Conservation (phyloP, 2,797 vertebrate genomes). For the Argya squamiceps region DNA sequence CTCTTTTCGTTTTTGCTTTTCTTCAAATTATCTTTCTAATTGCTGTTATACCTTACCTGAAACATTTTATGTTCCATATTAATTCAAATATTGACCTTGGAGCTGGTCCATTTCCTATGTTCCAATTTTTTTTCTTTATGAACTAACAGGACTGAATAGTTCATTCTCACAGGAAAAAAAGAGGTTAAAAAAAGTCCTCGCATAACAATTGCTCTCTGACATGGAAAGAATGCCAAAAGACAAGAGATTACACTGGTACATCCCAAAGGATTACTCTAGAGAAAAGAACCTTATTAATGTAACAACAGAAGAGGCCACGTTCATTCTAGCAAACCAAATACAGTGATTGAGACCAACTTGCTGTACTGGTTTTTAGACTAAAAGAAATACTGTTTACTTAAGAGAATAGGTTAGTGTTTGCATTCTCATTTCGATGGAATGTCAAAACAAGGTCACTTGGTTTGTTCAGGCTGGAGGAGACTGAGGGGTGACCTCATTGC, state of each 20-base stretch:
- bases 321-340: background rate
- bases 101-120: background rate
- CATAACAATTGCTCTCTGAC: background rate
- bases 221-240: background rate
- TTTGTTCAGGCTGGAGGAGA: background rate
- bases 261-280: background rate
- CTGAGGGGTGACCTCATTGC: too few species aligned
- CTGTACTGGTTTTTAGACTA: background rate
- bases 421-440: background rate
- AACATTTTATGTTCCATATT: background rate
- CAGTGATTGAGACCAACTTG: background rate
- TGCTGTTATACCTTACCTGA: background rate
- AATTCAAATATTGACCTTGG: background rate
- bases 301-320: background rate
- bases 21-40: background rate
- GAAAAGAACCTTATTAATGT: background rate
- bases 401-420: background rate
- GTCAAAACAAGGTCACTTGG: background rate
- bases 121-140: background rate
- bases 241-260: background rate
- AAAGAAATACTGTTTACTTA: background rate
- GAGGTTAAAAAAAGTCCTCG: background rate
- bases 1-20: fast-evolving
- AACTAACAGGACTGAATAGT: background rate
- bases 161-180: background rate